Conservation (phyloP, 1,140 invertebrate genomes). For the Gonatopus flavifemur region DNA sequence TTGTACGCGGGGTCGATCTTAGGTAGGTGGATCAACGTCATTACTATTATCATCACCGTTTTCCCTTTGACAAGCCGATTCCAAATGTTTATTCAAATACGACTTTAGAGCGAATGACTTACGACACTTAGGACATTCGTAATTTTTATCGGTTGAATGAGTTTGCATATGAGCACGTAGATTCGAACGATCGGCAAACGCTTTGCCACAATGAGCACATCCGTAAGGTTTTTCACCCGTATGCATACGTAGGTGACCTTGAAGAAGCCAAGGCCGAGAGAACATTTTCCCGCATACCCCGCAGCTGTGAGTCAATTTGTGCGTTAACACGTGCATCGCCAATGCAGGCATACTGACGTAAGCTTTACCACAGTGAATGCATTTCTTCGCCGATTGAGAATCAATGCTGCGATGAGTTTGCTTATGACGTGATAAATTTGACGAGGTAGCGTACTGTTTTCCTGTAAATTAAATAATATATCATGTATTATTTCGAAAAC, state of each 20-base stretch:
- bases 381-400: conserved; percentile 90
- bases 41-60: conserved; percentile 42
- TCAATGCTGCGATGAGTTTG: conserved; percentile 94
- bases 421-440: conserved; percentile 94
- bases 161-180: conserved; percentile 93
- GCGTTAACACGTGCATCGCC: conserved; percentile 96
- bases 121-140: conserved; percentile 83
- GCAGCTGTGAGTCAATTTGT: conserved; percentile 87
- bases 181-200: conserved; percentile 95
- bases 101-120: conserved; percentile 96
- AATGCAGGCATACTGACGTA: conserved; percentile 98
- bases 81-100: conserved; percentile 96
- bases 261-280: conserved; percentile 89
- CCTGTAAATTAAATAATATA: conserved; percentile 20
- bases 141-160: conserved; percentile 88
- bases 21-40: conserved; percentile 35
- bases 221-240: conserved; percentile 98
- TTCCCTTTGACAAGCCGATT: conserved; percentile 79
- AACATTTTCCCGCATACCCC: conserved; percentile 91
- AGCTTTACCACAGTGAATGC: conserved; percentile 90
- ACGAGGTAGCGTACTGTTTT: conserved; percentile 95
- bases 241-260: conserved; percentile 92
- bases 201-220: conserved; percentile 96
- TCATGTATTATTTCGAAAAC: not conserved
- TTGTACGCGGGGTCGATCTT: not conserved